phyloP scores from a whole-genome alignment of 2,113 vertebrate genomes.

The Rhegmatorhina hoffmannsi region DNA sequence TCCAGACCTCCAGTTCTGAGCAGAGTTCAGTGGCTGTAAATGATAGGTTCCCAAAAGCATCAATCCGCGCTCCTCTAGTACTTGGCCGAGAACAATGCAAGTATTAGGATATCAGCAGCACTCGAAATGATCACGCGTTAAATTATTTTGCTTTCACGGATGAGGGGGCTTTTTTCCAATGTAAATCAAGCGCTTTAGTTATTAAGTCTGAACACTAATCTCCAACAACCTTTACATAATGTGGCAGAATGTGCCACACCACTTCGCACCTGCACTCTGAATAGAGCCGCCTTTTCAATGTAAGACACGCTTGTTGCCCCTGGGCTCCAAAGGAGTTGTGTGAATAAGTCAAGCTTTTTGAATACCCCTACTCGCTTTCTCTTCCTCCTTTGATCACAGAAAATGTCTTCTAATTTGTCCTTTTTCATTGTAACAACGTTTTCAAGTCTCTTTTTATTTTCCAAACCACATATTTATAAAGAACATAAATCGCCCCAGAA shows the following conservation, averaged over 20 bases:
- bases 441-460: constrained; percentile 82
- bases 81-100: constrained; percentile 80
- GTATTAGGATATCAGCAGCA: constrained; percentile 82
- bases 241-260: constrained; percentile 89
- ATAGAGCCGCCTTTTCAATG: constrained; percentile 92
- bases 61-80: constrained; percentile 58
- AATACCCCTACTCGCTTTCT: constrained; percentile 85
- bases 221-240: constrained; percentile 96
- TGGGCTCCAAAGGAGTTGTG: constrained; percentile 91
- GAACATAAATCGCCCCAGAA: constrained; percentile 76
- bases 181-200: constrained; percentile 91
- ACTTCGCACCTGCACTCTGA: constrained; percentile 99
- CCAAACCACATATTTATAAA: constrained; percentile 81
- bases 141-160: constrained; percentile 91
- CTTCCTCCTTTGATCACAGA: constrained; percentile 89
- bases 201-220: constrained; percentile 91
- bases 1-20: constrained; percentile 41
- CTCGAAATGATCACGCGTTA: constrained; percentile 80
- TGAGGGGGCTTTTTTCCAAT: constrained; percentile 85
- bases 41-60: constrained; percentile 74
- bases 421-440: constrained; percentile 87
- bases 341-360: constrained; percentile 90
- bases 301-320: constrained; percentile 97
- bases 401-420: constrained; percentile 91
- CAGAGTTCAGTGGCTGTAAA: constrained; percentile 71